A percentile compares a stretch with the other conserved stretches of the same genome.
Conservation (phyloP, 2,113 vertebrate species). For the Siniperca chuatsi region DNA sequence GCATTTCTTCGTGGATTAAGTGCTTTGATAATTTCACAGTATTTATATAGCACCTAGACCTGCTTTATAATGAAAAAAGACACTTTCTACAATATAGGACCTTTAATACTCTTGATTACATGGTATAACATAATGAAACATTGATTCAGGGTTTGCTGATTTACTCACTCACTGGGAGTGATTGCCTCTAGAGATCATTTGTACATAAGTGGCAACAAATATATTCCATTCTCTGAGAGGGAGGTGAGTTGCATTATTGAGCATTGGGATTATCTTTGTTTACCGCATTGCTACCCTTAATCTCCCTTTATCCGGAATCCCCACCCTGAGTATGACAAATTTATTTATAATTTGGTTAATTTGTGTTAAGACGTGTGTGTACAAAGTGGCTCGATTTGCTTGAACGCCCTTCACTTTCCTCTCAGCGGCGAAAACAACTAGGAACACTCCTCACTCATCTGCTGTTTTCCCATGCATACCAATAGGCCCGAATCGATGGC, state of each 20-base stretch:
- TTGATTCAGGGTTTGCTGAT: constrained; percentile 36
- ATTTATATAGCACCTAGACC: no score
- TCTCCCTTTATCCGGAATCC: constrained; percentile 74
- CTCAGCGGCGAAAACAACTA: constrained; percentile 50
- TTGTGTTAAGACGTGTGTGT: constrained; percentile 70
- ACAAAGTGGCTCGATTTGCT: constrained; percentile 65
- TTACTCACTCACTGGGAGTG: constrained; percentile 46
- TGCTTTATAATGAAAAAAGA: no score
- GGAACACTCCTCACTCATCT: constrained; percentile 70
- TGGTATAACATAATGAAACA: constrained; percentile 23
- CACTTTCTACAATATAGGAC: no score
- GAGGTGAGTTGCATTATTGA: constrained; percentile 72
- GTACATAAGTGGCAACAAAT: constrained; percentile 63
- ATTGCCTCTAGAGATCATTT: constrained; percentile 66
- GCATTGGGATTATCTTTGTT: constrained; percentile 79
- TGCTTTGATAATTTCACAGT: no score
- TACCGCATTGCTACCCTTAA: constrained; percentile 71
- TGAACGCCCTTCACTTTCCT: constrained; percentile 65
- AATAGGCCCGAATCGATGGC: constrained; percentile 76
- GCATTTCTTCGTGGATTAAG: no score
- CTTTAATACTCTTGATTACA: constrained; percentile 37
- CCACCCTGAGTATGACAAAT: constrained; percentile 66
- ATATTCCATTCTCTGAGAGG: constrained; percentile 52
- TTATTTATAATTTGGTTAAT: constrained; percentile 79
- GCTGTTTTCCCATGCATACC: constrained; percentile 76